These are phyloP conservation scores for Dicroscelio sp. DNA, from an alignment of 2,888 invertebrate genomes.

Conservation along the genomic window DNA sequence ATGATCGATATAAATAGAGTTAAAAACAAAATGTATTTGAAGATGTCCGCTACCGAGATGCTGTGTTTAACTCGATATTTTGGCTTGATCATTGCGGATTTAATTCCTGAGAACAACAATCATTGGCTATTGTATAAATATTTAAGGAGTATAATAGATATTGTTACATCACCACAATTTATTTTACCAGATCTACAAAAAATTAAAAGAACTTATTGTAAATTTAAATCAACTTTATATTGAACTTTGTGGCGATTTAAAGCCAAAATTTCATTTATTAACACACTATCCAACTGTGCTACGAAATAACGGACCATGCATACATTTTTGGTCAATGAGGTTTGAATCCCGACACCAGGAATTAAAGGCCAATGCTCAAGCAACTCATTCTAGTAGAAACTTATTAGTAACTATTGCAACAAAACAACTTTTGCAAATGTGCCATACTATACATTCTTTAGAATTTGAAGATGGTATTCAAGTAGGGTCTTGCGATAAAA, in stretches of 20 bases:
- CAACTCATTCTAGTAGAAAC: slow-evolving; percentile 22
- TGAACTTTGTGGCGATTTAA: not conserved
- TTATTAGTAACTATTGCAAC: slow-evolving; percentile 20
- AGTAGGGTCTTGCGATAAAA: slow-evolving; percentile 15
- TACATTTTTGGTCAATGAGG: slow-evolving; percentile 18
- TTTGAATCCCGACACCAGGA: slow-evolving; percentile 23
- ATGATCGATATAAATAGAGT: not conserved
- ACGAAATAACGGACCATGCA: slow-evolving; percentile 21
- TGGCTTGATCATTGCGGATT: slow-evolving; percentile 45
- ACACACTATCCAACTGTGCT: not conserved
- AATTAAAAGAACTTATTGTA: not conserved
- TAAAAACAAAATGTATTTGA: slow-evolving; percentile 15
- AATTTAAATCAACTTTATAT: not conserved
- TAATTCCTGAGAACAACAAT: slow-evolving; percentile 31
- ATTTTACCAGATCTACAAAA: not conserved
- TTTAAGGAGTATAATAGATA: slow-evolving; percentile 33
- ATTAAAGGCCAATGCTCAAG: slow-evolving; percentile 13
- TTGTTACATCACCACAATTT: not conserved
- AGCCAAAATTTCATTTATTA: slow-evolving; percentile 15
- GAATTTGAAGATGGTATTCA: slow-evolving; percentile 14
- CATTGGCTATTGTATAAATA: slow-evolving; percentile 44
- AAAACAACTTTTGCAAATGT: not conserved
- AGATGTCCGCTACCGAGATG: not conserved
- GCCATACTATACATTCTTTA: not conserved
- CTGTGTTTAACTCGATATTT: slow-evolving; percentile 45